Evolutionary conservation across 2,113 vertebrate genomes (phyloP), one percentile per base, ranked within the genome.

Genomic region (Odobenus rosmarus): DNA sequence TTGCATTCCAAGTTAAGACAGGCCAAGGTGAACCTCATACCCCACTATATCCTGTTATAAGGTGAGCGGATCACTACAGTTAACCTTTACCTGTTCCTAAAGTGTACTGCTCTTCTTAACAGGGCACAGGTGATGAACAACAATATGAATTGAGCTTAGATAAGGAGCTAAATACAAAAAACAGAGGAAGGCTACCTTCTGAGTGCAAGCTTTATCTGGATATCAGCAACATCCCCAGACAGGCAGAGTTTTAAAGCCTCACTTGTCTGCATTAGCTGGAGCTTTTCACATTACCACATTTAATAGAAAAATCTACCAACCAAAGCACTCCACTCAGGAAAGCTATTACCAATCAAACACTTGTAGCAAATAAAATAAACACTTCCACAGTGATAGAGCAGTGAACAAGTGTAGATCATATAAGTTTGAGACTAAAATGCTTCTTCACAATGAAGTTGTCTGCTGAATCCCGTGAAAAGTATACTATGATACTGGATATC

Each of bases 281-380:
- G 80, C 62, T 98, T 98, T 98, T 98, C 92, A 98, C 69, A 88
- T 61, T 76, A 51, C 16, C 97, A 88, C 71, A 92, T 77, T 98
- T 98, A 97, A 98, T 96, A 96, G 62, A 79, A 97, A 98, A 97
- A 86, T 21, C 85, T 92, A 92, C 61, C 39, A 88, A 97, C 28
- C 91, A 97, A 96, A 98, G 83, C 96, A 97, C 33, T 90, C 69
- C 79, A 92, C 49, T 84, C 88, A 96, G 89, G 74, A 98, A 95
- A 98, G 86, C 69, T 90, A 76, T 67, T 97, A 79, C 31, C 33
- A 67, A 84, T 61, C 80, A 96, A 0, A 3, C 33, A 9, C 42
- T 51, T 93, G 3, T 5, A 90, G 0, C 0, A 95, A 88, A 88
- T 89, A 95, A 16, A 53, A 82, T 67, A 96, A 98, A 88, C 49